Evolutionary conservation across 2,888 invertebrate genomes (phyloP), one percentile per base, ranked within the genome.

Genomic region (Caenorhabditis angaria): DNA sequence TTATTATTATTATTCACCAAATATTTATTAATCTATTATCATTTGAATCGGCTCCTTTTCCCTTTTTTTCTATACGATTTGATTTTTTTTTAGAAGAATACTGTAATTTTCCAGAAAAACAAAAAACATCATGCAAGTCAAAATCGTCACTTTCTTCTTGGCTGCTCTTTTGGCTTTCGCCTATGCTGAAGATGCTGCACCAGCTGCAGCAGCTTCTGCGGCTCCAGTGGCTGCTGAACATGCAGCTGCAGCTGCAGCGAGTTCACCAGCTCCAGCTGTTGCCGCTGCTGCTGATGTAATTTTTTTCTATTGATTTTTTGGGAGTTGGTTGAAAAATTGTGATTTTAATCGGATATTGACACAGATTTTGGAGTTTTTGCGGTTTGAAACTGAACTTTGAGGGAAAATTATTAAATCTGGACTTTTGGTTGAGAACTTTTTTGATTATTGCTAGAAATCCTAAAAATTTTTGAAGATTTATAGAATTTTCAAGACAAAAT

Each of bases 41-140:
- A 41, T 41, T 41, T 41, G 10, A 18, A 41, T 41, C 18, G 41
- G 41, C 18, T 18, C 41, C 29, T 18, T 50, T 22, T 51, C 47
- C 12, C n/a, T 22, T 54, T 41, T 54, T 35, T 28, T 24, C 53
- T 24, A 50, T 50, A 60, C 50, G 29, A 24, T 20, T 27, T 58
- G 22, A 24, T 29, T 10, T 14, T 61, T 24, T 56, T 47, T 47
- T 47, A 48, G 29, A 56, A 63, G 35, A 48, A 56, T 47, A 55
- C 41, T n/a, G n/a, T n/a, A n/a, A 56, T 57, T 63, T 56, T 57
- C 18, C 56, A 63, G 25, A 63, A 54, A 55, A 56, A 48, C 24
- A 29, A 56, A 28, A 29, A 56, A 22, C 51, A 14, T 51, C 22
- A 51, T 25, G 51, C 51, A 22, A 18, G 4, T 55, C 6, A 25